Evolutionary conservation across 1,140 invertebrate species (phyloP), one percentile per base, ranked within the genome.

Genomic region (Drosophila hydei): DNA sequence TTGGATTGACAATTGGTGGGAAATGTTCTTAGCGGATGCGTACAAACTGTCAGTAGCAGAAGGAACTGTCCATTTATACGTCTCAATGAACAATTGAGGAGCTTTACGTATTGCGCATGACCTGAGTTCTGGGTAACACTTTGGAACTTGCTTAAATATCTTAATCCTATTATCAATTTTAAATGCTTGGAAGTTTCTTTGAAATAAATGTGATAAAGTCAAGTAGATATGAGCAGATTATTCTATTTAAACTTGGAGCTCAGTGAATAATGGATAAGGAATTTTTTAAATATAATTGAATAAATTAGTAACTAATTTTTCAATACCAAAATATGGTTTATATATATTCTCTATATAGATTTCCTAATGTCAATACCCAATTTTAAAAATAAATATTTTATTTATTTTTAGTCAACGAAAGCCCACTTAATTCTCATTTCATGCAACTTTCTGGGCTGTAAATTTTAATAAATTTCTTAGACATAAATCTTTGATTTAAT

Each of bases 1-100:
- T 47, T 60, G 30, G 58, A 18, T 51, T 84, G 80, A 84, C 80
- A 84, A 64, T 87, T 63, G 52, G 80, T 84, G 80, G 81, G 81
- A 87, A 84, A 72, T 75, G 81, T 87, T 85, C 83, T 88, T 60
- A 21, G 21, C 14, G n/a, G 25, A 51, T 54, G 33, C 23, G 50
- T 14, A 40, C 36, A 43, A 27, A 40, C 60, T 50, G 55, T 50
- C 68, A 55, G 48, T 54, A 68, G 58, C 52, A 40, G 63, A 50
- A 48, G 67, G 51, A 70, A 63, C 68, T 70, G 77, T 54, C 47
- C 71, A 85, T 85, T 77, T 80, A 87, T 65, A 73, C 77, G 72
- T 60, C 55, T 85, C 81, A 80, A 42, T 77, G 80, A 76, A 33
- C 70, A 83, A 60, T 48, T 40, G 59, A 70, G 73, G 40, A 71